Evolutionary conservation across 1,140 invertebrate genomes (phyloP).

Genomic region (Episyrphus balteatus): DNA sequence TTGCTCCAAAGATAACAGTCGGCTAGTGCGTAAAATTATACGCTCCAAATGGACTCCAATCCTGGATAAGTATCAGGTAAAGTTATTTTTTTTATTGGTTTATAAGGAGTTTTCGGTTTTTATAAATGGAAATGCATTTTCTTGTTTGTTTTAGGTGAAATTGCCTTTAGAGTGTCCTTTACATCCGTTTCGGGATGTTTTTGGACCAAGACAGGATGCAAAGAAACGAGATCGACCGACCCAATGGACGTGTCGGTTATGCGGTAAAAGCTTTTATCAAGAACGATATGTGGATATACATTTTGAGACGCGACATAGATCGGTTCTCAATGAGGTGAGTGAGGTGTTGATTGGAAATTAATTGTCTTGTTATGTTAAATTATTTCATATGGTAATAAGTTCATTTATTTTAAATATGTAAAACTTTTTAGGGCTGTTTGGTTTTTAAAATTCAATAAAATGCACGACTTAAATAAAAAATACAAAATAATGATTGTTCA

Average conservation of each 20-base stretch:
- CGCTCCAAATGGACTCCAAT: conserved; percentile 85
- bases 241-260: conserved; percentile 83
- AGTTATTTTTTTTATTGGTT: conserved; percentile 3
- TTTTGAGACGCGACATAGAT: conserved; percentile 80
- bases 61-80: conserved; percentile 71
- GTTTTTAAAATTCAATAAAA: no score
- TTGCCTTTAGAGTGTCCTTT: conserved; percentile 82
- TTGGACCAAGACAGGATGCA: conserved; percentile 68
- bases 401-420: no score
- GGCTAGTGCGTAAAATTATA: conserved; percentile 76
- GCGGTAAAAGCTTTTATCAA: conserved; percentile 83
- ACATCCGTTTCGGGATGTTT: conserved; percentile 75
- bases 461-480: no score
- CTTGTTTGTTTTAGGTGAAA: conserved; percentile 36
- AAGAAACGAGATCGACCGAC: conserved; percentile 71
- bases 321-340: conserved; percentile 69
- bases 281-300: conserved; percentile 80
- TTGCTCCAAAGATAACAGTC: conserved; percentile 78
- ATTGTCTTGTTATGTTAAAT: no score
- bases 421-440: no score
- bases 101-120: background rate
- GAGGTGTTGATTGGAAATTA: no score
- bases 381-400: no score
- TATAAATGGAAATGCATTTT: no score
- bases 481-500: no score